phyloP scores from a whole-genome alignment of 35 echinoderm and acorn worm species.

The Patiria miniata region DNA sequence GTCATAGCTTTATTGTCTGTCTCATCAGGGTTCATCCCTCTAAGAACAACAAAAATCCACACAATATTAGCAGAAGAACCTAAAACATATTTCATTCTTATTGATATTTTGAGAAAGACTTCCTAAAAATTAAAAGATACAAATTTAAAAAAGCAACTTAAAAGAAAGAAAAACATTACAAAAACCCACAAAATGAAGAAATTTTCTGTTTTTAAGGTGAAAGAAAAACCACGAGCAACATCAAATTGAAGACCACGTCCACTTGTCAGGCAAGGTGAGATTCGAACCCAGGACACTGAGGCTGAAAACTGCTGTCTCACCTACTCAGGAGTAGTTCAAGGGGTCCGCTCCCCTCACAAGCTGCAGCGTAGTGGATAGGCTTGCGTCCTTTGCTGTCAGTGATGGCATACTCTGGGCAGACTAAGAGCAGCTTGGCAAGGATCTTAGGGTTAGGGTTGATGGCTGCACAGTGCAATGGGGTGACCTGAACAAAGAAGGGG shows the following conservation, averaged over 20 bases:
- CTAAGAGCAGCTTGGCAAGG: slow-evolving; percentile 59
- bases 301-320: slow-evolving; percentile 21
- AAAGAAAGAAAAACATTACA: too few species aligned
- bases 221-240: too few species aligned
- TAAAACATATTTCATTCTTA: too few species aligned
- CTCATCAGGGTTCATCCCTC: slow-evolving; percentile 47
- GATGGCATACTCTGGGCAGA: slow-evolving; percentile 70
- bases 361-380: slow-evolving; percentile 86
- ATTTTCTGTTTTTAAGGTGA: too few species aligned
- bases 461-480: slow-evolving; percentile 73
- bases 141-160: too few species aligned
- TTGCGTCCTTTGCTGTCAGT: slow-evolving; percentile 59
- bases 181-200: too few species aligned
- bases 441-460: slow-evolving; percentile 92
- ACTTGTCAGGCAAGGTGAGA: too few species aligned
- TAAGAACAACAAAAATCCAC: background rate
- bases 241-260: too few species aligned
- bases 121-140: too few species aligned
- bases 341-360: slow-evolving; percentile 75
- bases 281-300: too few species aligned
- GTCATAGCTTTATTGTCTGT: slow-evolving; percentile 60
- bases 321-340: slow-evolving; percentile 67
- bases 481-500: slow-evolving; percentile 35
- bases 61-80: too few species aligned
- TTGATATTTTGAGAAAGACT: too few species aligned